Evolutionary conservation across 37 sponge, comb jelly and placozoan species (phyloP), one percentile per base, ranked within the genome.

Genomic region (Cliona cf. orientalis): DNA sequence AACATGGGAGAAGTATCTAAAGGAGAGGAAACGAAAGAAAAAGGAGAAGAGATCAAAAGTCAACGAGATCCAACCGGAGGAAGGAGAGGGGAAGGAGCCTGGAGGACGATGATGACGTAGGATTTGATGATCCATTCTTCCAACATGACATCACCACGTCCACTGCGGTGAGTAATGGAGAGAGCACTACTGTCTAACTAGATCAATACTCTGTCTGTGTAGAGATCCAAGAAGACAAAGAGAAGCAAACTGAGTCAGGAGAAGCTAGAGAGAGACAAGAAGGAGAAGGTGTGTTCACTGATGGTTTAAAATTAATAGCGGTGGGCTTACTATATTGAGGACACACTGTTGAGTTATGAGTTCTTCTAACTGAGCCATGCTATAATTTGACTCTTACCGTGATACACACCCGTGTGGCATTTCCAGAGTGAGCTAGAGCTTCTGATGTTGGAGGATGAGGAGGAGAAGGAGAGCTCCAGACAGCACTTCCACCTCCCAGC

Each of bases 1-100:
- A 19, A 46, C 84, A 2, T 94, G 95, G 95, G 95, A 94, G 56
- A 45, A 72, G 61, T 94, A 91, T 60, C 49, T 91, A 37, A 32
- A 86, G 45, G 72, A 90, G 53, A 78, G 72, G 69, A 86, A 82
- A 26, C 66, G 81, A 66, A 86, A 91, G 49, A 90, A 38, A 68
- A 94, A 90, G 77, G 38, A 83, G 53, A 49, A 19, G 53, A 14
- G 14, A 19, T 49, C 53, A 49, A 14, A 49, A 49, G 14, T 49
- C 53, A 49, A 49, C 9, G 53, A 49, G 14, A 14, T 49, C 53
- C 53, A 49, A 49, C 9, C 14, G 53, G 9, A 37, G n/a, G n/a
- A n/a, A n/a, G n/a, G n/a, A n/a, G n/a, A n/a, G n/a, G n/a, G n/a
- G n/a, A n/a, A n/a, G n/a, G n/a, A n/a, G 39, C 43, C 17, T 5